Evolutionary conservation across 2,888 invertebrate genomes (phyloP).

Genomic region (Pristionchus exspectatus): DNA sequence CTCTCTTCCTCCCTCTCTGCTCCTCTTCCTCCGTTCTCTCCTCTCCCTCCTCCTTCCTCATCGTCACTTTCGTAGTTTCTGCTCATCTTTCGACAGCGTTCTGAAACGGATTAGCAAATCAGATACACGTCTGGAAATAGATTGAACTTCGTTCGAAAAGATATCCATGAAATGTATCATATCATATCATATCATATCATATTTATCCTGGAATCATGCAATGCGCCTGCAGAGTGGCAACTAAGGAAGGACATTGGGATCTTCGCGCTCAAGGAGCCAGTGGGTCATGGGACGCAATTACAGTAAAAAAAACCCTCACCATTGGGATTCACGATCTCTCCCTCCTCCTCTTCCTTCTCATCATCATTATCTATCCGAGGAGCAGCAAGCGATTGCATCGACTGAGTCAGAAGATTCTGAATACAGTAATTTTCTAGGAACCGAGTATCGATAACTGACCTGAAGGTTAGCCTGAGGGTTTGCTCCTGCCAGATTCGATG

Average conservation of each 20-base stretch:
- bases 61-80: constrained; percentile 42
- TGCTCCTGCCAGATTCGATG: background rate
- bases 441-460: background rate
- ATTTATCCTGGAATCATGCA: too few relatives aligned
- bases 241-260: too few relatives aligned
- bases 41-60: constrained; percentile 41
- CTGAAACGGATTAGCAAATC: background rate
- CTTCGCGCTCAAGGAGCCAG: too few relatives aligned
- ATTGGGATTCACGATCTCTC: constrained; percentile 20
- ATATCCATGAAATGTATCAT: background rate
- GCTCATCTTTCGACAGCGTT: constrained; percentile 49
- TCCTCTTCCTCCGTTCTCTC: constrained; percentile 33
- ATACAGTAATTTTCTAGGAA: background rate
- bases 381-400: background rate
- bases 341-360: constrained; percentile 47
- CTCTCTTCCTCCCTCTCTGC: constrained; percentile 33
- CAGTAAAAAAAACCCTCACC: background rate
- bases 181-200: too few relatives aligned
- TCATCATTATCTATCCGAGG: background rate
- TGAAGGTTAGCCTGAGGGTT: constrained; percentile 9
- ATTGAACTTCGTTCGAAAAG: background rate
- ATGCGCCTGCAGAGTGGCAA: too few relatives aligned
- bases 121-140: background rate
- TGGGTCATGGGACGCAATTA: too few relatives aligned
- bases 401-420: background rate